A percentile compares a stretch with the other conserved stretches of the same genome.
Conservation (phyloP, 2,888 invertebrate genomes). For the Zhengitettix transpicula region DNA sequence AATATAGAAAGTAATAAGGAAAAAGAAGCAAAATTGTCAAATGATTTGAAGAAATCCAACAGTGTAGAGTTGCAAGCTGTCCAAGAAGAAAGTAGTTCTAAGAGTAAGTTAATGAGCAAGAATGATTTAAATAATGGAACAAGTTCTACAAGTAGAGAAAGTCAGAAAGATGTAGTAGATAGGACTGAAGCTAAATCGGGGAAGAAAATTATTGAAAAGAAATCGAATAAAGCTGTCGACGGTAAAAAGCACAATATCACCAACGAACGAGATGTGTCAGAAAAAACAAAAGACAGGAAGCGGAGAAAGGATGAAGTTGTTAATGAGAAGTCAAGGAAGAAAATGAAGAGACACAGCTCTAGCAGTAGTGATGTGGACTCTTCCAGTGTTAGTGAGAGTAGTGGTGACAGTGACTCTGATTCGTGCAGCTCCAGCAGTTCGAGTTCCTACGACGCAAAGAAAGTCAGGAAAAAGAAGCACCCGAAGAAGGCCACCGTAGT, state of each 20-base stretch:
- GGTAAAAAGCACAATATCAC: constrained; percentile 8
- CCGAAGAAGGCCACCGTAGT: background rate
- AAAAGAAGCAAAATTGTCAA: background rate
- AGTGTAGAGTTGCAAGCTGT: background rate
- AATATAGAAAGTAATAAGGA: background rate
- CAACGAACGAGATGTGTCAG: constrained; percentile 6
- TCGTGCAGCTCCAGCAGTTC: constrained; percentile 10
- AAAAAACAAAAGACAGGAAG: constrained; percentile 2
- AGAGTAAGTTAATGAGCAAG: too few species aligned
- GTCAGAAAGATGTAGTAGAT: too few species aligned
- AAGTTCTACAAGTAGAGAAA: too few species aligned
- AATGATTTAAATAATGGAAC: too few species aligned
- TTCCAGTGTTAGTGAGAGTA: constrained; percentile 12
- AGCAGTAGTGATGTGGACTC: constrained; percentile 10
- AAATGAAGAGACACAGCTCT: constrained; percentile 14
- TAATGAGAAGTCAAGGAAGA: constrained; percentile 16
- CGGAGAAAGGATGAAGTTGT: constrained; percentile 12
- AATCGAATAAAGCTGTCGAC: constrained; percentile 1
- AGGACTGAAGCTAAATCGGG: too few species aligned
- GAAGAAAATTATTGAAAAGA: background rate
- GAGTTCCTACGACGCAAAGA: background rate
- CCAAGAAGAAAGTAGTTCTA: too few species aligned
- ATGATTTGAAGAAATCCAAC: constrained; percentile 3
- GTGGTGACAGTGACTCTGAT: constrained; percentile 8
- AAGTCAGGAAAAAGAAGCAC: background rate